phyloP scores from a whole-genome alignment of 2,797 vertebrate genomes.

The Garrulus glandarius region DNA sequence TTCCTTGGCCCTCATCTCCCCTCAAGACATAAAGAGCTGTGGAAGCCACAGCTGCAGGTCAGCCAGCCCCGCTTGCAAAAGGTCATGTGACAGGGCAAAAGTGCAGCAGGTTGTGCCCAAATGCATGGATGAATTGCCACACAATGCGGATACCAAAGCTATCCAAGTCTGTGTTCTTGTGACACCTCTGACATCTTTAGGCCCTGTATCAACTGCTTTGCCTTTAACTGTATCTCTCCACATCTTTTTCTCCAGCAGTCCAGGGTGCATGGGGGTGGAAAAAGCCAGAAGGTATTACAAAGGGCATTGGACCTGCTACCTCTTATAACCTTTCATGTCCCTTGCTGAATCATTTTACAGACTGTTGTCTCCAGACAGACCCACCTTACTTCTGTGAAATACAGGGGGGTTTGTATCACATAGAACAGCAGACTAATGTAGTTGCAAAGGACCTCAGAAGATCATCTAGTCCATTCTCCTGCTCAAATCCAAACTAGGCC shows the following conservation, averaged over 20 bases:
- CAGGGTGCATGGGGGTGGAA: background rate
- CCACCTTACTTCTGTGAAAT: background rate
- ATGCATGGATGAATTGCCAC: background rate
- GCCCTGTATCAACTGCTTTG: background rate
- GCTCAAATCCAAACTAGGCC: background rate
- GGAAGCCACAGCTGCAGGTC: background rate
- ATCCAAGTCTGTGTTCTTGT: background rate
- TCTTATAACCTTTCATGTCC: background rate
- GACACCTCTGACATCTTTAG: background rate
- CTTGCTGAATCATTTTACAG: background rate
- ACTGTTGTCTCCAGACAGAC: background rate
- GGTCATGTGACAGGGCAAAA: background rate
- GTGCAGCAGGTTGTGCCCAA: background rate
- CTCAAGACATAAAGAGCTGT: background rate
- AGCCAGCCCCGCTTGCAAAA: background rate
- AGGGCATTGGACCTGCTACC: background rate
- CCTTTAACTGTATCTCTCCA: background rate
- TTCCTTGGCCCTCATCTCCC: background rate
- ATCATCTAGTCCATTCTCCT: background rate
- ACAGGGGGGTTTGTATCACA: background rate
- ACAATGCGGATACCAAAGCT: background rate
- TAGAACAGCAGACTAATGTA: background rate
- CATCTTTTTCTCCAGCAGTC: background rate
- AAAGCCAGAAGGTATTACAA: background rate
- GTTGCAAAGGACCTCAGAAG: background rate